Percentiles rank a stretch among this genome's conserved stretches.
These are phyloP conservation scores for Dyspetes luteomarginatus DNA, from an alignment of 2,888 invertebrate genomes.

Conservation along the genomic window DNA sequence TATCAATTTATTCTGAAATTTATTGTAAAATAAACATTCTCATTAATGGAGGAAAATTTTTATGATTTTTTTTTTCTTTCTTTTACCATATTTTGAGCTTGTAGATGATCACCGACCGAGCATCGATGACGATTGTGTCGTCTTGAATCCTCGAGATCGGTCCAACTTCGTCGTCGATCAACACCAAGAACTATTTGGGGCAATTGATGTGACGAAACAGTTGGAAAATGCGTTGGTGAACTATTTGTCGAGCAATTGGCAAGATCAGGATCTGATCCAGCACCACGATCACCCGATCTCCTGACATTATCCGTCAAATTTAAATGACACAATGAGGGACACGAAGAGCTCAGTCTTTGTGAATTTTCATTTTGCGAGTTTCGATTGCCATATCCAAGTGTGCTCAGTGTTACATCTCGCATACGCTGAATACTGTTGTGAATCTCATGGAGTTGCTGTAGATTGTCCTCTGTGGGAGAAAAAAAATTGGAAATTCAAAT, in stretches of 20 bases:
- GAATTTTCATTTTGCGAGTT: constrained; percentile 77
- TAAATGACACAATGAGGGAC: constrained; percentile 86
- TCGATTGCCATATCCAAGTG: constrained; percentile 76
- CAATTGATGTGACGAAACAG: constrained; percentile 80
- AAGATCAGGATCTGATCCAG: constrained; percentile 84
- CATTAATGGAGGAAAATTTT: background rate
- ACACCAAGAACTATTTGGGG: constrained; percentile 85
- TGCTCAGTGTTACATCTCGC: constrained; percentile 86
- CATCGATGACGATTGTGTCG: constrained; percentile 77
- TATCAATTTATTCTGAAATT: too few species aligned
- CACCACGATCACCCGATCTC: constrained; percentile 80
- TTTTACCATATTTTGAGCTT: constrained; percentile 80
- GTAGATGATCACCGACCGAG: constrained; percentile 80
- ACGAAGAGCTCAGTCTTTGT: constrained; percentile 89
- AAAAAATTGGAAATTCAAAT: too few species aligned
- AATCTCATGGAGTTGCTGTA: constrained; percentile 90
- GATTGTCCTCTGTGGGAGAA: constrained; percentile 87
- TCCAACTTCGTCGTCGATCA: constrained; percentile 92
- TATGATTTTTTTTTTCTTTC: background rate
- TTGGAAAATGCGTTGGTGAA: constrained; percentile 83
- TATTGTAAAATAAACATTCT: too few species aligned
- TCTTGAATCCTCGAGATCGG: constrained; percentile 91
- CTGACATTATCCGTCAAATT: constrained; percentile 71
- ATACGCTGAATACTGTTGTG: constrained; percentile 91
- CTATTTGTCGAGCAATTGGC: constrained; percentile 84